phyloP scores from a whole-genome alignment of 2,888 invertebrate genomes.

The Drosophila fulvimacula region DNA sequence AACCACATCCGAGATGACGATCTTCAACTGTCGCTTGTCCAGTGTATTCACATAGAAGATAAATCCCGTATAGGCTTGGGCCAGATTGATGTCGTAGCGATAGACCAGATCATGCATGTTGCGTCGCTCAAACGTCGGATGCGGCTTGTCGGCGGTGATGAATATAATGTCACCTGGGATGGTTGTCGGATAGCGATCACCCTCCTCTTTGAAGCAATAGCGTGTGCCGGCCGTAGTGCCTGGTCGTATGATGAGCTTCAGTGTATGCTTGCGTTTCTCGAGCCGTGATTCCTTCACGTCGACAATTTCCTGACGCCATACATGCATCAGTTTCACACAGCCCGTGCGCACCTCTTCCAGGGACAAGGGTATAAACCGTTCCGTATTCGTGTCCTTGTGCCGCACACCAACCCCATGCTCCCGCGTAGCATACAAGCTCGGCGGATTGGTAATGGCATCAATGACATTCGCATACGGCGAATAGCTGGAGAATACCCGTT shows the following conservation, averaged over 20 bases:
- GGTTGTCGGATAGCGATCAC: conserved; percentile 91
- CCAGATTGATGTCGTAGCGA: conserved; percentile 87
- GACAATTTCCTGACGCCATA: conserved; percentile 89
- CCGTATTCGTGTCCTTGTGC: conserved; percentile 87
- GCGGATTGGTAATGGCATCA: conserved; percentile 88
- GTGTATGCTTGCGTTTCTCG: conserved; percentile 89
- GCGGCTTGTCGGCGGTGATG: conserved; percentile 89
- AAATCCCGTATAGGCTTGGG: conserved; percentile 90
- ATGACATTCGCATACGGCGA: conserved; percentile 93
- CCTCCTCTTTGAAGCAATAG: conserved; percentile 91
- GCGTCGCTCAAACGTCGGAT: conserved; percentile 87
- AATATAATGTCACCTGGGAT: conserved; percentile 90
- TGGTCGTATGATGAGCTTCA: conserved; percentile 90
- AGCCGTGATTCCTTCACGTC: conserved; percentile 88
- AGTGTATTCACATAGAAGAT: conserved; percentile 88
- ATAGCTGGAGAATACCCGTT: conserved; percentile 92
- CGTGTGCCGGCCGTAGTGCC: conserved; percentile 91
- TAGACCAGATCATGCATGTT: conserved; percentile 89
- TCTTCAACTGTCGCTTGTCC: conserved; percentile 88
- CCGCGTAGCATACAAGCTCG: conserved; percentile 87
- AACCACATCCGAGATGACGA: conserved; percentile 90
- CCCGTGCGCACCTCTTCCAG: conserved; percentile 89
- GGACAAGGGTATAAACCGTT: conserved; percentile 87
- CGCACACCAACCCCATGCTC: conserved; percentile 88
- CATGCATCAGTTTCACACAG: conserved; percentile 93